These are phyloP conservation scores for Upupa epops DNA, from an alignment of 2,113 vertebrate species.

Conservation along the genomic window DNA sequence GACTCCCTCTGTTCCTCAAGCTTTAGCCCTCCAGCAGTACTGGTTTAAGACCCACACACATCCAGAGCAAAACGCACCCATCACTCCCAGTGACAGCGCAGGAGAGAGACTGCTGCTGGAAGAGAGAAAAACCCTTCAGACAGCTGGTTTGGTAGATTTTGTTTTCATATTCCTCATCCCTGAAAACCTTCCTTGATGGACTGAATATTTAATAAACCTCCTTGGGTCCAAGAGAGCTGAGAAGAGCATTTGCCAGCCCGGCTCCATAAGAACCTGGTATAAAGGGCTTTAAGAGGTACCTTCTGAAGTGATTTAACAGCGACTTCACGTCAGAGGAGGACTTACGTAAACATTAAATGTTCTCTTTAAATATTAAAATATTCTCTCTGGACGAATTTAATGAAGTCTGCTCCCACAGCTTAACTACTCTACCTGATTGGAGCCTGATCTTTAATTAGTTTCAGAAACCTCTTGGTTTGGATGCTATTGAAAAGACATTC, in stretches of 20 bases:
- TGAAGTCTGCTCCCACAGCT: slow-evolving; percentile 52
- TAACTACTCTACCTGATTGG: slow-evolving; percentile 45
- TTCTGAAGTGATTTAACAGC: slow-evolving; percentile 35
- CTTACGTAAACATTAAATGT: slow-evolving; percentile 62
- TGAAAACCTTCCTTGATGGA: not conserved
- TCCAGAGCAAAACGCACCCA: not conserved
- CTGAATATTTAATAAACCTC: slow-evolving; percentile 13
- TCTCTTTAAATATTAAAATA: slow-evolving; percentile 72
- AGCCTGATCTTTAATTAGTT: slow-evolving; percentile 63
- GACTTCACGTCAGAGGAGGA: slow-evolving; percentile 10
- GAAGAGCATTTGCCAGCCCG: not conserved
- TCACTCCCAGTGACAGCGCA: not conserved
- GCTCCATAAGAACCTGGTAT: not conserved
- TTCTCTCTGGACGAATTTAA: slow-evolving; percentile 56
- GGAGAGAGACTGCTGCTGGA: not conserved
- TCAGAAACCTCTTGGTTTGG: slow-evolving; percentile 25
- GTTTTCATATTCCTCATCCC: not conserved
- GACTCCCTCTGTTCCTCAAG: not conserved
- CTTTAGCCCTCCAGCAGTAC: not conserved
- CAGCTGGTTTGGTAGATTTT: not conserved
- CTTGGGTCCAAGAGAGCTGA: not conserved
- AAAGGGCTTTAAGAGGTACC: slow-evolving; percentile 45
- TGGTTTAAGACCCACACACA: not conserved
- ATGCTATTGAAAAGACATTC: slow-evolving; percentile 33
- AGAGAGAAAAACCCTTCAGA: not conserved